Conservation (phyloP, 2,888 invertebrate species). For the Agrypnus murinus region DNA sequence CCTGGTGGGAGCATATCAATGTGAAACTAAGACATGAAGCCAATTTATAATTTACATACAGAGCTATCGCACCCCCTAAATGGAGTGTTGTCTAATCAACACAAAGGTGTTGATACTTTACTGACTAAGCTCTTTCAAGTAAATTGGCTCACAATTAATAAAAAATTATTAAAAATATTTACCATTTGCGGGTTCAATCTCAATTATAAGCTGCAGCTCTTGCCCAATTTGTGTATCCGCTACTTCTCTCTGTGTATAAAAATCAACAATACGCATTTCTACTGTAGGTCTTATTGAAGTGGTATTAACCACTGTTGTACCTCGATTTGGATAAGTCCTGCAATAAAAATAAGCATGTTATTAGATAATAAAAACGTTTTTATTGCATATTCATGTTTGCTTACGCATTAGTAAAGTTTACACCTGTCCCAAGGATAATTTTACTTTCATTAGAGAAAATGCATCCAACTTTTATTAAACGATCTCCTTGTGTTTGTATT, state of each 20-base stretch:
- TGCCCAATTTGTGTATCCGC: conserved; percentile 81
- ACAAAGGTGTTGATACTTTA: too few species aligned
- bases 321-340: conserved; percentile 70
- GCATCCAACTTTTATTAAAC: conserved; percentile 86
- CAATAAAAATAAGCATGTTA: conserved; percentile 53
- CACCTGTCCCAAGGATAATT: conserved; percentile 75
- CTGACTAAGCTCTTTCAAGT: too few species aligned
- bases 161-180: conserved; percentile 53
- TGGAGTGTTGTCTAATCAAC: too few species aligned
- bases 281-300: conserved; percentile 71
- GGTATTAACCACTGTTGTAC: conserved; percentile 73
- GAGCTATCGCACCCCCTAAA: too few species aligned
- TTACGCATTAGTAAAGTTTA: conserved; percentile 74
- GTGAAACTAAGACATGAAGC: too few species aligned
- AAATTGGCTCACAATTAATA: too few species aligned
- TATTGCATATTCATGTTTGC: conserved; percentile 57
- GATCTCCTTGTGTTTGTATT: conserved; percentile 89
- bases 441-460: conserved; percentile 75
- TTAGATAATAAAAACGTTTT: conserved; percentile 9
- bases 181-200: conserved; percentile 75
- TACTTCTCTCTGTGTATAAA: conserved; percentile 74
- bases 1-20: too few species aligned
- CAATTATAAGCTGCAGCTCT: conserved; percentile 78
- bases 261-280: conserved; percentile 76
- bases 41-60: too few species aligned